Conservation (phyloP, 2,888 invertebrate species). For the Glaucopsyche alexis region DNA sequence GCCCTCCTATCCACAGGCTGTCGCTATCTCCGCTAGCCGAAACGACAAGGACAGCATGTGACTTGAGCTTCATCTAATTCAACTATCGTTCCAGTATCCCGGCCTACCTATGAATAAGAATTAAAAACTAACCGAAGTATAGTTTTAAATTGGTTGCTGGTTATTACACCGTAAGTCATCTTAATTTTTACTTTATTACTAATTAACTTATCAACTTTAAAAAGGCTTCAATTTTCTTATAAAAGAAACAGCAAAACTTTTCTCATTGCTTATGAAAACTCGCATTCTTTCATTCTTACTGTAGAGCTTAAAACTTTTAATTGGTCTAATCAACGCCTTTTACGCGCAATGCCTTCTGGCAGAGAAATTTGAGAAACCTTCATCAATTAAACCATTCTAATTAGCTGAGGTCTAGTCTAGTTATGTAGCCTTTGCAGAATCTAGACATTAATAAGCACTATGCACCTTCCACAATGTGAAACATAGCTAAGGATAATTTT, state of each 20-base stretch:
- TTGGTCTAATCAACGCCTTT: constrained; percentile 14
- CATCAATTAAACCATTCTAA: not conserved
- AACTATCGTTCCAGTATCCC: too few species aligned
- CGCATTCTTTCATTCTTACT: not conserved
- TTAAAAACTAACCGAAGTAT: too few species aligned
- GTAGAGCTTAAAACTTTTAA: constrained; percentile 3
- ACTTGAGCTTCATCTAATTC: too few species aligned
- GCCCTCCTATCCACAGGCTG: too few species aligned
- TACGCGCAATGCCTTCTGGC: not conserved
- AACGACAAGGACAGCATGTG: too few species aligned
- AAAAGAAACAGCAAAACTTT: not conserved
- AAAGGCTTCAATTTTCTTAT: not conserved
- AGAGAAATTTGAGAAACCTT: not conserved
- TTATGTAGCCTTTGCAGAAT: not conserved
- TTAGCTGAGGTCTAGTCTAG: not conserved
- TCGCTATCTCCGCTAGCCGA: too few species aligned
- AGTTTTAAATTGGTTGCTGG: too few species aligned
- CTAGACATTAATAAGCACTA: not conserved
- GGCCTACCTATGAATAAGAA: too few species aligned
- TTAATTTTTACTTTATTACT: not conserved
- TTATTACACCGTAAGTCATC: too few species aligned
- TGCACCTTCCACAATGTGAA: too few species aligned
- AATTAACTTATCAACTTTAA: not conserved
- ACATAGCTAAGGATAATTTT: too few species aligned
- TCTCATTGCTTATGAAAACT: constrained; percentile 15